These are phyloP conservation scores for Drosophila gunungcola DNA, from an alignment of 1,140 invertebrate species.

Conservation along the genomic window DNA sequence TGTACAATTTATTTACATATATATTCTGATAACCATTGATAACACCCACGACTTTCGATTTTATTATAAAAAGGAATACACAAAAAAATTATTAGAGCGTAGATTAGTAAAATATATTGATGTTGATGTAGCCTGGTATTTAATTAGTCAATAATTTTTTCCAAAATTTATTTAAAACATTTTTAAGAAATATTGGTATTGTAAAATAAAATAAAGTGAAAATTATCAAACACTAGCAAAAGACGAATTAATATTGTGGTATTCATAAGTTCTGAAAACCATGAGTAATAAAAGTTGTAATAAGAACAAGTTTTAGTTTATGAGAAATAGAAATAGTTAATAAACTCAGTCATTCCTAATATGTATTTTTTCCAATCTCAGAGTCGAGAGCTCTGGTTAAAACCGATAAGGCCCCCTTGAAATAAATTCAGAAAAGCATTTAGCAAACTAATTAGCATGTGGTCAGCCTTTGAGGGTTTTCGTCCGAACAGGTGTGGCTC, in stretches of 20 bases:
- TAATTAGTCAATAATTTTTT: constrained; percentile 4
- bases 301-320: no score
- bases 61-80: constrained; percentile 49
- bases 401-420: not conserved
- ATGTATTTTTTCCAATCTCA: not conserved
- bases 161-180: no score
- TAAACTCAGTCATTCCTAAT: no score
- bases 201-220: not conserved
- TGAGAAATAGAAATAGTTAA: no score
- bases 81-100: constrained; percentile 19
- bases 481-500: constrained; percentile 22
- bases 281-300: no score
- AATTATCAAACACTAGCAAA: no score
- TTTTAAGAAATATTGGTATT: no score
- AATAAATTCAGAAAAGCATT: constrained; percentile 7
- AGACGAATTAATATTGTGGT: no score
- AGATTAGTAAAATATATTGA: constrained; percentile 12
- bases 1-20: constrained; percentile 24
- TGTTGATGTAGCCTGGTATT: not conserved
- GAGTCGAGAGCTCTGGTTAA: not conserved
- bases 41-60: constrained; percentile 75
- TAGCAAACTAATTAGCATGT: constrained; percentile 23
- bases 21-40: constrained; percentile 65
- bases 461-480: not conserved
- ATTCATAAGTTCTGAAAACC: no score